phyloP scores from a whole-genome alignment of 2,113 vertebrate species.

The Nothocercus nigrocapillus region DNA sequence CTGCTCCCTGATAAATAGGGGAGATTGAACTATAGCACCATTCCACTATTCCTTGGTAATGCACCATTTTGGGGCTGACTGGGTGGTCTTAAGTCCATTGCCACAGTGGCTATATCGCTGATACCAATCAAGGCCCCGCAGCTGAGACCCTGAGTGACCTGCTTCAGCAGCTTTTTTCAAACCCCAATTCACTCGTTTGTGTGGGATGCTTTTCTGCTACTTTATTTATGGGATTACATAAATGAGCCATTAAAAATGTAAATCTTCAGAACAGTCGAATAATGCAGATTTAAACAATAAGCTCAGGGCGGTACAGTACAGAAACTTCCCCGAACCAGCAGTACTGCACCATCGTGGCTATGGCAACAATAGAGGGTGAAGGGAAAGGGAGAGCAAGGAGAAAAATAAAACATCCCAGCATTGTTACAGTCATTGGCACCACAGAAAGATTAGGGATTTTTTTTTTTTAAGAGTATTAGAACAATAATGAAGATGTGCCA shows the following conservation, averaged over 20 bases:
- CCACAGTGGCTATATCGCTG: conserved; percentile 81
- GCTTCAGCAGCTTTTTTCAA: conserved; percentile 81
- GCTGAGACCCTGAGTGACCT: conserved; percentile 88
- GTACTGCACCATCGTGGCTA: conserved; percentile 75
- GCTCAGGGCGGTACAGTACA: conserved; percentile 81
- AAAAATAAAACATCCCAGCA: conserved; percentile 74
- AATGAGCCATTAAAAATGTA: conserved; percentile 92
- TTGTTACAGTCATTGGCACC: conserved; percentile 75
- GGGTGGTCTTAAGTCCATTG: conserved; percentile 90
- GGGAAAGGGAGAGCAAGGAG: conserved; percentile 64
- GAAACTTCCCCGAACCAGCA: conserved; percentile 68
- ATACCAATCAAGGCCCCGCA: conserved; percentile 87
- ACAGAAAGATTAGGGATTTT: conserved; percentile 78
- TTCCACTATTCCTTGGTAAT: conserved; percentile 79
- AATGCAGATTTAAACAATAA: conserved; percentile 87
- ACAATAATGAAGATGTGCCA: conserved; percentile 84
- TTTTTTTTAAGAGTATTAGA: conserved; percentile 71
- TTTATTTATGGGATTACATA: conserved; percentile 93
- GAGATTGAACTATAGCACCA: conserved; percentile 83
- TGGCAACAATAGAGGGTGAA: conserved; percentile 79
- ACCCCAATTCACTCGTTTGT: conserved; percentile 83
- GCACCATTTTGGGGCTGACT: conserved; percentile 84
- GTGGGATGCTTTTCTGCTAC: conserved; percentile 84
- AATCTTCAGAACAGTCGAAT: conserved; percentile 88
- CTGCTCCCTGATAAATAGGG: conserved; percentile 79